These are phyloP conservation scores for Hydractinia symbiolongicarpus DNA, from an alignment of 30 jellyfish, hydroid and myxozoan genomes.

Conservation along the genomic window DNA sequence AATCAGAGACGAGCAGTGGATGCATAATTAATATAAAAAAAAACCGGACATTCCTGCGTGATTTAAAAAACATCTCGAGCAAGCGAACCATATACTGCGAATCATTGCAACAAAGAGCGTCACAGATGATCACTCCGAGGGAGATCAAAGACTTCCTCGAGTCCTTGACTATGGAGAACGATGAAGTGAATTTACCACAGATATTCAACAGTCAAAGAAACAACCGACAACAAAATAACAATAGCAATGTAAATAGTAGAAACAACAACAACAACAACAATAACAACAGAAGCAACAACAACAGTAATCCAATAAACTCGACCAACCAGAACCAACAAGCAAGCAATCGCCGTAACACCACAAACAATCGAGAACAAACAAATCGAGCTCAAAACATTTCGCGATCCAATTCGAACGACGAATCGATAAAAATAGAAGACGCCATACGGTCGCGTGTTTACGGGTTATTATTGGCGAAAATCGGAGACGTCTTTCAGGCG, in stretches of 20 bases:
- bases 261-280: neutral
- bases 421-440: conserved; percentile 3
- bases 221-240: neutral
- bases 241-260: neutral
- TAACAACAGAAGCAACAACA: neutral
- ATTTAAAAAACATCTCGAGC: neutral
- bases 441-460: neutral
- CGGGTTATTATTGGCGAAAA: conserved; percentile 26
- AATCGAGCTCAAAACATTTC: no score
- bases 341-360: neutral
- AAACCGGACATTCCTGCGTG: neutral
- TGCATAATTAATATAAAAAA: neutral
- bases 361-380: no score
- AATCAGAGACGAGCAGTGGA: no score
- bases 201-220: neutral
- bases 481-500: conserved; percentile 26
- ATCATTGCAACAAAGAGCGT: no score
- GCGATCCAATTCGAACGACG: no score
- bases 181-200: neutral
- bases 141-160: neutral
- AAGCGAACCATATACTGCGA: neutral
- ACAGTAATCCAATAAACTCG: neutral
- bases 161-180: conserved; percentile 20
- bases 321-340: neutral
- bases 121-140: conserved; percentile 8